A percentile compares a stretch with the other conserved stretches of the same genome.
These are phyloP conservation scores for Rotaria socialis DNA, from an alignment of 2,888 invertebrate genomes.

Conservation along the genomic window DNA sequence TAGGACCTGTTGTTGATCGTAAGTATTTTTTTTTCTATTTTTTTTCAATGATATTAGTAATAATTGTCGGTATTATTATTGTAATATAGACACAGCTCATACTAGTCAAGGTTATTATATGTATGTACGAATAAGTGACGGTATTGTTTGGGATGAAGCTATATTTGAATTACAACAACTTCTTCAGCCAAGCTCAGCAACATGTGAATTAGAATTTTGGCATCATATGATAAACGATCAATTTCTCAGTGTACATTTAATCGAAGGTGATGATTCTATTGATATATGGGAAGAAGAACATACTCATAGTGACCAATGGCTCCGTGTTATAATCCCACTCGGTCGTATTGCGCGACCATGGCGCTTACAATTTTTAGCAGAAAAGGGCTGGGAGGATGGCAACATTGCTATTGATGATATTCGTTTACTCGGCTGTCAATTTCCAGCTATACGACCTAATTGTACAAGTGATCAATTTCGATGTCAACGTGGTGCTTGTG, in stretches of 20 bases:
- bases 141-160: background rate
- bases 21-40: background rate
- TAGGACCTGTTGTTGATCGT: conserved; percentile 42
- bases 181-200: conserved; percentile 39
- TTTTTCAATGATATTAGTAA: background rate
- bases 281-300: conserved; percentile 33
- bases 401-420: conserved; percentile 43
- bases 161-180: conserved; percentile 24
- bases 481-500: conserved; percentile 53
- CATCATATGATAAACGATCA: conserved; percentile 41
- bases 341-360: conserved; percentile 39
- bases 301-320: conserved; percentile 40
- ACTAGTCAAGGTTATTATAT: conserved; percentile 41
- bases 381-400: background rate
- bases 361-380: conserved; percentile 23
- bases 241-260: conserved; percentile 27
- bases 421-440: conserved; percentile 48
- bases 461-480: conserved; percentile 50
- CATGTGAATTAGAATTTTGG: conserved; percentile 43
- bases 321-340: background rate
- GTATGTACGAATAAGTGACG: conserved; percentile 1
- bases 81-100: background rate
- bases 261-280: background rate
- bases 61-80: background rate
- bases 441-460: conserved; percentile 49